Evolutionary conservation across 2,797 vertebrate genomes (phyloP).

Genomic region (Mus minutoides): DNA sequence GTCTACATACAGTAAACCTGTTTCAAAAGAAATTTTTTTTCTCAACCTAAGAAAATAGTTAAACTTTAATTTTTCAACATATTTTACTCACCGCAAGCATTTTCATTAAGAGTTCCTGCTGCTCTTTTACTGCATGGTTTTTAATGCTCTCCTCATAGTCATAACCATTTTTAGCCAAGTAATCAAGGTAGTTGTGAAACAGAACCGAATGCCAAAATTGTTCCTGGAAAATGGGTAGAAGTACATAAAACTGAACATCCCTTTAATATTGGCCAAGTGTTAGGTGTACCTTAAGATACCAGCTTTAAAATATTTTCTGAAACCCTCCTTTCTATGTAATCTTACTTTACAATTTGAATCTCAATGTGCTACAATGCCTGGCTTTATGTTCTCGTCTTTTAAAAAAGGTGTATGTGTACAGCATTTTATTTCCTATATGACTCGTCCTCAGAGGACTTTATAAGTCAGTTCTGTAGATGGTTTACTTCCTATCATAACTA

Average conservation of each 20-base stretch:
- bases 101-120: slow-evolving; percentile 98
- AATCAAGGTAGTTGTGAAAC: slow-evolving; percentile 93
- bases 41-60: slow-evolving; percentile 50
- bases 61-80: not conserved
- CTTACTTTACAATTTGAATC: slow-evolving; percentile 60
- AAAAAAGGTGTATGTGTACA: not conserved
- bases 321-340: slow-evolving; percentile 38
- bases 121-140: slow-evolving; percentile 91
- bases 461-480: not conserved
- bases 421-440: slow-evolving; percentile 1
- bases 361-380: not conserved
- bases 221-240: slow-evolving; percentile 88
- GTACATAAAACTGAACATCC: slow-evolving; percentile 15
- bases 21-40: not conserved
- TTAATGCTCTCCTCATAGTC: slow-evolving; percentile 91
- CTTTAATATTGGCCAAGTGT: not conserved
- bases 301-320: slow-evolving; percentile 58
- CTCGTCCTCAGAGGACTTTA: slow-evolving; percentile 21
- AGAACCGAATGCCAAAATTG: slow-evolving; percentile 95
- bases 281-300: not conserved
- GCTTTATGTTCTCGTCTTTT: slow-evolving; percentile 5
- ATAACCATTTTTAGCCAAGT: slow-evolving; percentile 94
- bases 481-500: slow-evolving; percentile 28
- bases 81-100: slow-evolving; percentile 95
- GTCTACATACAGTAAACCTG: not conserved